Percentiles rank a stretch among this genome's conserved stretches.
Conservation (phyloP, 2,888 invertebrate species). For the Hanleya hanleyi region DNA sequence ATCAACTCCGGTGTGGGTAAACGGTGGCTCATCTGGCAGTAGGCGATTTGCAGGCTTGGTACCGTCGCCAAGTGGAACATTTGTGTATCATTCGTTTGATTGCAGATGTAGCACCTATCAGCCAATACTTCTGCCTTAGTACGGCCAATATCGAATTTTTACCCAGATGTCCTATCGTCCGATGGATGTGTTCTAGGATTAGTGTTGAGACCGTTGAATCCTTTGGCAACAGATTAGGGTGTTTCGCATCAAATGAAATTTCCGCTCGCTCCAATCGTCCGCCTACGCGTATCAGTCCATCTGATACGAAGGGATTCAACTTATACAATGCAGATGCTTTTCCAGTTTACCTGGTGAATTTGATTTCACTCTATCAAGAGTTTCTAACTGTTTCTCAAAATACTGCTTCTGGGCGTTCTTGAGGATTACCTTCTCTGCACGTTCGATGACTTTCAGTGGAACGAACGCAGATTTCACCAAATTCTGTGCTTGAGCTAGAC, state of each 20-base stretch:
- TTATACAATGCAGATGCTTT: not conserved
- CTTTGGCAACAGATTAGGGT: not conserved
- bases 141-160: too few relatives aligned
- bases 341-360: not conserved
- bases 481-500: not conserved
- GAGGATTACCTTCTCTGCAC: not conserved
- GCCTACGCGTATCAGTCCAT: not conserved
- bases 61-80: not conserved
- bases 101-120: not conserved
- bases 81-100: not conserved
- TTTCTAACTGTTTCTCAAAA: not conserved
- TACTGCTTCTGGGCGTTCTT: not conserved
- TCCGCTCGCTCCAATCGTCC: not conserved
- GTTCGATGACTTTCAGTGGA: too few relatives aligned
- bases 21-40: not conserved
- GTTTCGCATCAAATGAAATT: not conserved
- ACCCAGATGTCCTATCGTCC: not conserved
- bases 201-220: not conserved
- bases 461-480: too few relatives aligned
- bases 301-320: not conserved
- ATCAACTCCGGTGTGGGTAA: conserved; percentile 2
- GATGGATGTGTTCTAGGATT: not conserved
- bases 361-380: not conserved
- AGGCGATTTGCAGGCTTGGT: not conserved
- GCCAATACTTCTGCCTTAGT: not conserved